Evolutionary conservation across 2,797 vertebrate genomes (phyloP), one percentile per base, ranked within the genome.

Genomic region (Gambusia yucatana): DNA sequence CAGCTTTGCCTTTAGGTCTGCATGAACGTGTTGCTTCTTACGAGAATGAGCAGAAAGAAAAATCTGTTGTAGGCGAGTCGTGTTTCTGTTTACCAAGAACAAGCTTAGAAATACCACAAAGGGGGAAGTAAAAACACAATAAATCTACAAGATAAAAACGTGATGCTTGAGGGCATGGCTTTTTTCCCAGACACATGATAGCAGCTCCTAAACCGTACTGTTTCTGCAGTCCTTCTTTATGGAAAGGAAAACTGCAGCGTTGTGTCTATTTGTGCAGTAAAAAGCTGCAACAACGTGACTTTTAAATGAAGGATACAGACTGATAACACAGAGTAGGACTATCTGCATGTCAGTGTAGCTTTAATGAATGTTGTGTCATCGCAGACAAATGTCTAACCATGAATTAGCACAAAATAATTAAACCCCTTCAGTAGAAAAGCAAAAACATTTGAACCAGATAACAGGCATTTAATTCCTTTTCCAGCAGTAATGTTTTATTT

Each of bases 231-330:
- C 41, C 63, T 65, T 72, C 6, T 47, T 50, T 17, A 33, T 50
- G 25, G 30, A 63, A 65, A 65, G n/a, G 16, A 41, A 73, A 65
- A 50, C 11, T 36, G 52, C 14, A 46, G 9, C 3, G 44, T 33
- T 30, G 36, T 13, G 17, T 43, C 36, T 16, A 22, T 2, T 61
- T 63, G 28, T 46, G 72, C 20, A 25, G 30, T 48, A 46, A 33
- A 47, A 61, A n/a, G 43, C 41, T 72, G 41, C 69, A 30, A 46
- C 10, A 30, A 36, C 1, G 8, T 20, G 44, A 72, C 30, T 36
- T 70, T 25, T 33, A 72, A 73, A 63, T 61, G 33, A 63, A 25
- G 47, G 48, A 41, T n/a, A 43, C 67, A 70, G 22, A 69, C 65
- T 43, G 22, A 43, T 39, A 41, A 47, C 50, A 50, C 22, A 25